phyloP scores from a whole-genome alignment of 2,888 invertebrate species.

The Campoletis raptor region DNA sequence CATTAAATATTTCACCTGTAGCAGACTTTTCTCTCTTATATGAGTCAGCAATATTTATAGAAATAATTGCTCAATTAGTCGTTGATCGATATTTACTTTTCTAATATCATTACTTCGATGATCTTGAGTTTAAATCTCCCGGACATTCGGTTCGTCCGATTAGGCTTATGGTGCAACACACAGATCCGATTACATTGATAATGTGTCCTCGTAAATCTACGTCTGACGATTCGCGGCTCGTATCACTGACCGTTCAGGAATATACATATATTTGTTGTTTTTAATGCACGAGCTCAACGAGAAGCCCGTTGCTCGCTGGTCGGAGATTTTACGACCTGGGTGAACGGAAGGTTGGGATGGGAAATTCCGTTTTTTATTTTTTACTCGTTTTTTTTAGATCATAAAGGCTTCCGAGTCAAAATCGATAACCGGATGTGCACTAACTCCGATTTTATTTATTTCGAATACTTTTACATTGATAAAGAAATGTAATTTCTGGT shows the following conservation, averaged over 20 bases:
- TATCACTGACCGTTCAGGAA: slow-evolving; percentile 42
- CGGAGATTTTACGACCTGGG: slow-evolving; percentile 48
- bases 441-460: not conserved
- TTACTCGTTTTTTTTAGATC: slow-evolving; percentile 17
- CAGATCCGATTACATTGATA: slow-evolving; percentile 54
- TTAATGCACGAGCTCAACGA: slow-evolving; percentile 37
- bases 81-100: not conserved
- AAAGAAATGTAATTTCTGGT: not conserved
- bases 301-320: slow-evolving; percentile 17
- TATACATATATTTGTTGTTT: slow-evolving; percentile 34
- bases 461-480: not conserved
- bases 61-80: not conserved
- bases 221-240: slow-evolving; percentile 53
- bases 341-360: not conserved
- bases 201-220: slow-evolving; percentile 58
- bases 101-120: slow-evolving; percentile 1
- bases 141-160: slow-evolving; percentile 43
- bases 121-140: not conserved
- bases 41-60: not conserved
- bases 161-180: slow-evolving; percentile 25
- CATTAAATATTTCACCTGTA: not conserved
- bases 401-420: not conserved
- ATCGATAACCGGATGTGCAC: not conserved
- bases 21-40: not conserved
- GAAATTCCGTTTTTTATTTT: not conserved